phyloP scores from a whole-genome alignment of 2,113 vertebrate species.

The Thermophis baileyi region DNA sequence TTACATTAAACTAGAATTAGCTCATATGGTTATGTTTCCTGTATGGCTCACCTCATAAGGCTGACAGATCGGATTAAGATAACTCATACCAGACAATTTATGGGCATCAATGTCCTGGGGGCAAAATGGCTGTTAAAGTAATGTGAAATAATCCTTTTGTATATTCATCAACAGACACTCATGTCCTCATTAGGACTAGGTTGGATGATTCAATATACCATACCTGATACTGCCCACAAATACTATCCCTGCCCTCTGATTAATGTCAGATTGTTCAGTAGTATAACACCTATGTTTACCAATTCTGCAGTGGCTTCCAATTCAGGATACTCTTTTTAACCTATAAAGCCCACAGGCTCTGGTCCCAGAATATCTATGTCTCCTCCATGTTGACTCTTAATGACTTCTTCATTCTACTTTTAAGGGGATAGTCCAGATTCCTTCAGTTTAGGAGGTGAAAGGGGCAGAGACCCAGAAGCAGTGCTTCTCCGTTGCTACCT shows the following conservation, averaged over 20 bases:
- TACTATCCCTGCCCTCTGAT: not conserved
- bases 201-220: not conserved
- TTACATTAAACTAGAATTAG: not conserved
- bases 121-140: not conserved
- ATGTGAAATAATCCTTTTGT: not conserved
- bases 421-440: not conserved
- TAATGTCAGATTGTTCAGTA: not conserved
- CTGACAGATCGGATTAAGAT: not conserved
- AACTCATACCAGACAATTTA: not conserved
- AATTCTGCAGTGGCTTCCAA: not conserved
- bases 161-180: not conserved
- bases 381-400: not conserved
- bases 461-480: not conserved
- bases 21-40: not conserved
- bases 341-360: not conserved
- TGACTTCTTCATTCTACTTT: not conserved
- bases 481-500: not conserved
- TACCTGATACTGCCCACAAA: not conserved
- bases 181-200: not conserved
- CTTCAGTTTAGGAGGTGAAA: not conserved
- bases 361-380: not conserved
- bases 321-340: not conserved
- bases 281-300: not conserved
- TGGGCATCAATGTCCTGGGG: not conserved
- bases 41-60: not conserved